Percentiles rank a stretch among this genome's conserved stretches.
Conservation (phyloP, 2,888 invertebrate genomes). For the Phyto melanocephala region DNA sequence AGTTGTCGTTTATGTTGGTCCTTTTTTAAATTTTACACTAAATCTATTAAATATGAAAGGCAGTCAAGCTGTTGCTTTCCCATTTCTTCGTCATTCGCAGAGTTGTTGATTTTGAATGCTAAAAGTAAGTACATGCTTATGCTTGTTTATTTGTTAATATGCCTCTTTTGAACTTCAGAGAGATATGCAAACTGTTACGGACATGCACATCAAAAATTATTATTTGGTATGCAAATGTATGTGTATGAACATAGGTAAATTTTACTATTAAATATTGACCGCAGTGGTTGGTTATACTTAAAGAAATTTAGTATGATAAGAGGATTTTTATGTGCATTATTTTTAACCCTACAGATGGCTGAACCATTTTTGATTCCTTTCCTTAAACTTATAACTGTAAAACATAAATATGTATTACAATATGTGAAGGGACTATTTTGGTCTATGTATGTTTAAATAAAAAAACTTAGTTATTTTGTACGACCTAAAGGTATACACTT, state of each 20-base stretch:
- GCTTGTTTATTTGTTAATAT: neutral
- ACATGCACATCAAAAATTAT: neutral
- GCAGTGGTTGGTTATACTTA: conserved; percentile 3
- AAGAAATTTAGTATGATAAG: conserved; percentile 22
- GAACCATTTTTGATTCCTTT: no score
- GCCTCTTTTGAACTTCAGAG: neutral
- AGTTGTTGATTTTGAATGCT: conserved; percentile 4
- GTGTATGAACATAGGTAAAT: no score
- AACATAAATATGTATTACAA: no score
- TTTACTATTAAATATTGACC: conserved; percentile 37
- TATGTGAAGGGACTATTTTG: no score
- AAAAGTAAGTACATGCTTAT: neutral
- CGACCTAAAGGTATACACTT: no score
- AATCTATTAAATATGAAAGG: conserved; percentile 9
- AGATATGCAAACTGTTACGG: neutral
- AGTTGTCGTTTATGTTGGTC: neutral
- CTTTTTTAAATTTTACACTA: conserved; percentile 3
- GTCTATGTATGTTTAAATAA: no score
- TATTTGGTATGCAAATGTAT: no score
- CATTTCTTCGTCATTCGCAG: neutral
- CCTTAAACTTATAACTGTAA: no score
- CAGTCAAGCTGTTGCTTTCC: neutral
- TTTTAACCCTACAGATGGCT: no score
- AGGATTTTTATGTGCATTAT: conserved; percentile 8
- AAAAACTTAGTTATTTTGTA: no score